Evolutionary conservation across 2,888 invertebrate genomes (phyloP), one percentile per base, ranked within the genome.

Genomic region (Hermodice carunculata): DNA sequence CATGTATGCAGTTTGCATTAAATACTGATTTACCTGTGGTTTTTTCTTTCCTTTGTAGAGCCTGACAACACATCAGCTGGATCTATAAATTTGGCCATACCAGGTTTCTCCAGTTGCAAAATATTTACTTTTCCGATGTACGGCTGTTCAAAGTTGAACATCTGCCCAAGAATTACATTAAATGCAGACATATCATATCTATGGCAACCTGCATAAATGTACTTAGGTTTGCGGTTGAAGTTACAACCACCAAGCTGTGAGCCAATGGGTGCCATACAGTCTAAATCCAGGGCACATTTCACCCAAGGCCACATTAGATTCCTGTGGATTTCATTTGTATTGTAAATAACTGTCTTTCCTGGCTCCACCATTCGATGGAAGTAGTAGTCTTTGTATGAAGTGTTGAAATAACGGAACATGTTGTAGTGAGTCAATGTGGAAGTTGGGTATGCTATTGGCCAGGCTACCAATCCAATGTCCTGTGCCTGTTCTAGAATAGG

Each of bases 161-260:
- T 90, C 76, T 92, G 87, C 61, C 94, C 94, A 60, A 94, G 89
- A 63, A 94, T 92, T 80, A 97, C 93, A 88, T 96, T 96, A 67
- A 97, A 90, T 62, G 96, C 96, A 6, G 96, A 94, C 71, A 92
- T 92, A 87, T 96, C 96, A 86, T 95, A 96, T 69, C 92, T 92
- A 88, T 97, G 96, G 87, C 96, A 96, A 56, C 96, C 96, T n/a
- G 95, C 94, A 87, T 97, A 96, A 67, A 94, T 91, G 88, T 94
- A 97, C 82, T 93, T 92, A 19, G 97, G 96, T 87, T 94, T 95
- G 86, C 96, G 95, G 87, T 95, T 93, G 87, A 94, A 95, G 80
- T 93, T 90, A 86, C 96, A 96, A 8, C 95, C 95, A 66, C 90
- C 92, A 32, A 94, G 92, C 88, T 96, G 95, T 48, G 85, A 81